Conservation (phyloP, 2,113 vertebrate genomes). For the Galbula dea region DNA sequence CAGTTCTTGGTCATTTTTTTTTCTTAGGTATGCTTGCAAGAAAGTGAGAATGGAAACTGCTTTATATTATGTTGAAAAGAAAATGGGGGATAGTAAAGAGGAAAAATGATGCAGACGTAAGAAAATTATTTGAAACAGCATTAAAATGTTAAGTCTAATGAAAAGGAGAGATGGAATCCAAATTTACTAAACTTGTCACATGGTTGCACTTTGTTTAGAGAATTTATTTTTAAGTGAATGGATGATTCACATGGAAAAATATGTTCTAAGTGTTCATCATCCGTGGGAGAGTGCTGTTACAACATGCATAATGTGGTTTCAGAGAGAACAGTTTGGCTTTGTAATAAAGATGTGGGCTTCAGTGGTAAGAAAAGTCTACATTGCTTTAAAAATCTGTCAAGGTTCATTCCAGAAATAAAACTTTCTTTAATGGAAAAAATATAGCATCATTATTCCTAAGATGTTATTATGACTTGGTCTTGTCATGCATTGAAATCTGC, state of each 20-base stretch:
- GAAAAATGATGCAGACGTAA: background rate
- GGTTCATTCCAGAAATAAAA: conserved; percentile 36
- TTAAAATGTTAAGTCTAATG: background rate
- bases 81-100: background rate
- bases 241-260: conserved; percentile 62
- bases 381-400: conserved; percentile 8
- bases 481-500: background rate
- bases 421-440: conserved; percentile 24
- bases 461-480: conserved; percentile 5
- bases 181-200: background rate
- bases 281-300: conserved; percentile 54
- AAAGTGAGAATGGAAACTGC: background rate
- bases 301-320: conserved; percentile 44
- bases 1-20: background rate
- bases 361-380: background rate
- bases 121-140: conserved; percentile 18
- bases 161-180: background rate
- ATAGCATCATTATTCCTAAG: background rate
- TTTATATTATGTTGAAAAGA: background rate
- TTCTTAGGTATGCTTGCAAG: background rate
- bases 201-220: background rate
- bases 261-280: conserved; percentile 39
- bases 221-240: conserved; percentile 50
- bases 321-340: conserved; percentile 43
- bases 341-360: conserved; percentile 44